These are phyloP conservation scores for Sebastes reedi DNA, from an alignment of 2,797 vertebrate species.

Conservation along the genomic window DNA sequence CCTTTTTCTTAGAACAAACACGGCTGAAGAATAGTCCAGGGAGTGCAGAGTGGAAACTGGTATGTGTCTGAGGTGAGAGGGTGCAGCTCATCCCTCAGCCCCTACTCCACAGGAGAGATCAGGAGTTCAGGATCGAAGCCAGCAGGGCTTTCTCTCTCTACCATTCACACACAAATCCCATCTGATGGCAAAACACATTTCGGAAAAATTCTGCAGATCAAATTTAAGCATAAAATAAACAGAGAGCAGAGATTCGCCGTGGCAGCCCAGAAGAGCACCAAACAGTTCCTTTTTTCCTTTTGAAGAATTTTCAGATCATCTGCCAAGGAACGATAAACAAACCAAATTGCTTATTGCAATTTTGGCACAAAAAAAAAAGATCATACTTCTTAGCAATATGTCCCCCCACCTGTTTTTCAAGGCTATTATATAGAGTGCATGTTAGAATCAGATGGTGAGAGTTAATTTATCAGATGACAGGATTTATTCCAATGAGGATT, in stretches of 20 bases:
- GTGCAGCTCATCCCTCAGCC: background rate
- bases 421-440: background rate
- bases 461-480: background rate
- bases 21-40: background rate
- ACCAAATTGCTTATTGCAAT: background rate
- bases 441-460: background rate
- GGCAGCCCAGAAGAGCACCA: background rate
- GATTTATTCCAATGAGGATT: background rate
- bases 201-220: background rate
- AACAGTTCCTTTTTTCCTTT: background rate
- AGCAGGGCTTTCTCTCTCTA: background rate
- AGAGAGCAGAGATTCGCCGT: background rate
- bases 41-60: constrained; percentile 5
- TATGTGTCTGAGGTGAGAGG: constrained; percentile 28
- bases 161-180: constrained; percentile 10
- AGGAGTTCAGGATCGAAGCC: constrained; percentile 11
- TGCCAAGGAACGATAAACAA: background rate
- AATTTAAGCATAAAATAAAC: constrained; percentile 4
- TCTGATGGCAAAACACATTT: background rate
- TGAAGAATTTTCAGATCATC: background rate
- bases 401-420: background rate
- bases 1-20: background rate
- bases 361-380: background rate
- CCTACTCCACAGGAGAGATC: constrained; percentile 4
- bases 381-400: background rate